Conservation (phyloP, 2,797 vertebrate species). For the Urophycis tenuis region DNA sequence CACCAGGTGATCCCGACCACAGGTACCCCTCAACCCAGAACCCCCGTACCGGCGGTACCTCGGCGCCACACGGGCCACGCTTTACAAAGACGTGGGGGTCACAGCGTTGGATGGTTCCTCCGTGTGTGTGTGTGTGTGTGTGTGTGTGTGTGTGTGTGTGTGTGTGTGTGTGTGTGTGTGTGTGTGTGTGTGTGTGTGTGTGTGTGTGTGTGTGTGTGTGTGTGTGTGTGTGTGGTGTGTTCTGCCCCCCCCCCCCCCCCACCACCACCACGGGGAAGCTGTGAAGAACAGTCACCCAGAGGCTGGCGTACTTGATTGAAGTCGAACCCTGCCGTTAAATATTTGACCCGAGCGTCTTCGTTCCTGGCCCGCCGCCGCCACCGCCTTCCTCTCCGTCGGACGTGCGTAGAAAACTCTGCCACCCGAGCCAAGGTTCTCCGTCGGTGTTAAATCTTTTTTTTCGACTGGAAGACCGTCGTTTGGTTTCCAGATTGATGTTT, state of each 20-base stretch:
- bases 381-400: not conserved
- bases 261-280: not conserved
- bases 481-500: constrained; percentile 30
- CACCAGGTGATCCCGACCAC: not conserved
- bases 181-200: too few relatives aligned
- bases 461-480: not conserved
- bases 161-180: too few relatives aligned
- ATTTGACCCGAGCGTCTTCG: not conserved
- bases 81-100: too few relatives aligned
- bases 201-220: too few relatives aligned
- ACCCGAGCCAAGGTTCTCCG: constrained; percentile 21
- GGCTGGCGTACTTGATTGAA: not conserved
- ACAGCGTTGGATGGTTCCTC: not conserved
- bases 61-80: not conserved
- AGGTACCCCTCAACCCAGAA: not conserved
- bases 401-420: not conserved
- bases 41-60: not conserved
- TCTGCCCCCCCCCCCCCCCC: too few relatives aligned
- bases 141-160: too few relatives aligned
- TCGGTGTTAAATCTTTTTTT: not conserved
- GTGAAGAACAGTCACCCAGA: not conserved
- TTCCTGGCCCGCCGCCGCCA: not conserved
- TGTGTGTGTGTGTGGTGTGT: too few relatives aligned
- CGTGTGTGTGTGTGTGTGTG: not conserved
- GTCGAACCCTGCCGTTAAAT: not conserved